Evolutionary conservation across 2,888 invertebrate genomes (phyloP), one percentile per base, ranked within the genome.

Genomic region (Spilarctia lutea): DNA sequence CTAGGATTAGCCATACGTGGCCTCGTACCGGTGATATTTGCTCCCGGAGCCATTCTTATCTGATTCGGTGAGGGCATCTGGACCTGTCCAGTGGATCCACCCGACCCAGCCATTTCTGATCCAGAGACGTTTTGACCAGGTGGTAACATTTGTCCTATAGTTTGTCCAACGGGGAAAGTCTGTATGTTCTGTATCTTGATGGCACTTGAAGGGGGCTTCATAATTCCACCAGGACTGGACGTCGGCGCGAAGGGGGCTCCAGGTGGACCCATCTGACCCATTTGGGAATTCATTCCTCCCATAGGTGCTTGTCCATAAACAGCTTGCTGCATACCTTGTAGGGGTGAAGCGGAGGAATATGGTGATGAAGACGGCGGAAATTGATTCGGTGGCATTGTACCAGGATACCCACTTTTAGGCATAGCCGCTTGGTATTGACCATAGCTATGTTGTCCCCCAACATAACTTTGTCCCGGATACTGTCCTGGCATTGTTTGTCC

Each of bases 271-370:
- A 92, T 91, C 74, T 84, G 87, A 7, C 88, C 88, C 45, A 91
- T 77, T 71, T 88, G 91, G 10, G 88, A 75, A 33, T 86, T 87
- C 79, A 89, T 87, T 24, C 76, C 73, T 30, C 74, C 79, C 18
- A 87, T 81, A 11, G 91, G 76, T 13, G 87, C 84, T 81, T 94
- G 94, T 3, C 94, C 94, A 80, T 95, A 96, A 4, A 93, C 93
- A 3, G 94, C 87, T 76, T 95, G 95, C 77, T 96, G 95, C 95
- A 96, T 95, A 71, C 92, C 90, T 83, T 96, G 96, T 48, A 96
- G 89, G 3, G 95, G 95, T 3, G 94, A 93, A 16, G 90, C 84
- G 27, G 87, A 81, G 11, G 95, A 92, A 80, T 93, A 95, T 8
- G 91, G 89, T 2, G 92, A 87, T 6, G 91, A 88, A 3, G 90